Base-by-base conservation (phyloP, 2,797 vertebrate genomes). In the Melanotaenia maccullochi region DNA sequence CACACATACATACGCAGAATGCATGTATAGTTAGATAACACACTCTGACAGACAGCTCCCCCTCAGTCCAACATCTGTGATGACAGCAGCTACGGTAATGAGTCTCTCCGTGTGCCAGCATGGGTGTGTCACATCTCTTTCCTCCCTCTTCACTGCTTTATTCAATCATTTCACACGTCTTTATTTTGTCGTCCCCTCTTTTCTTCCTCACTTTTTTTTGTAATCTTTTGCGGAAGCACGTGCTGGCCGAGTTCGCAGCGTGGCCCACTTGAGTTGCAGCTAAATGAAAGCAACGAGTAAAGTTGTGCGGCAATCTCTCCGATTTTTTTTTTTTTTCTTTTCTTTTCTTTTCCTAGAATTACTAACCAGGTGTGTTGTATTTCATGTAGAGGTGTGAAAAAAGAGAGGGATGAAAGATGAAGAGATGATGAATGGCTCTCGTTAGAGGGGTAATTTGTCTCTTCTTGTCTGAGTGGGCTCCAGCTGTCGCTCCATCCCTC, bases 381-480 rank as follows among this genome's bases (percentile, higher is more conserved):
- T 60, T 75, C 75, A 78, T 30, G 40, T 68, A 9, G 84, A 88
- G 83, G 90, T 84, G 87, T 79, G 68, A 60, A 74, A 71, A 60
- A 82, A 87, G 73, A 68, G 76, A 76, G 70, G 72, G 76, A 73
- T 70, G 64, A 78, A 64, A 76, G 76, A 90, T 89, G 91, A 89
- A 91, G 88, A 85, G 90, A 94, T 95, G 94, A 96, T 95, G 90
- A 95, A 96, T 95, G 92, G 87, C 90, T 93, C 93, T 96, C 94
- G 95, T 96, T 95, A 95, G 93, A 89, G 88, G 88, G 90, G 93
- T 94, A 95, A 95, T 96, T 95, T 95, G 95, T 95, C 94, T 95
- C 93, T 94, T 90, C 94, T 94, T 93, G 82, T 94, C 90, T 95
- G 94, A 95, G 93, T 94, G 92, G 90, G 91, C 92, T 95, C 94